These are phyloP conservation scores for Drosophila kikkawai DNA, from an alignment of 1,140 invertebrate genomes.

Conservation along the genomic window DNA sequence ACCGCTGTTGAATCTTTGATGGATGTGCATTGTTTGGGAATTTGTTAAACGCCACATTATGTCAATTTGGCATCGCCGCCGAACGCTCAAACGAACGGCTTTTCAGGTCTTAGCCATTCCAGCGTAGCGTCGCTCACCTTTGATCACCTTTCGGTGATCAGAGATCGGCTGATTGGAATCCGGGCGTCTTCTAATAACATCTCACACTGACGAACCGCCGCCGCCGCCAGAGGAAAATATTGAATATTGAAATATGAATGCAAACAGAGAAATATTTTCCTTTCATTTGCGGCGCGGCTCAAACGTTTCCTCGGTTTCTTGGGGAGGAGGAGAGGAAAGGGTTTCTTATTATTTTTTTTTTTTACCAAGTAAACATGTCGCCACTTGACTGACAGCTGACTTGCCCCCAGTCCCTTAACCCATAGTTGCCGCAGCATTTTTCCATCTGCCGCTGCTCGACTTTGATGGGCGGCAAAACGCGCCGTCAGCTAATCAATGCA, in stretches of 20 bases:
- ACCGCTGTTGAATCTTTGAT: conserved; percentile 30
- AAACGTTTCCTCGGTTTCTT: conserved; percentile 42
- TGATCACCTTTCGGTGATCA: conserved; percentile 41
- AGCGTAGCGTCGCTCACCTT: conserved; percentile 34
- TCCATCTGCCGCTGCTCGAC: conserved; percentile 33
- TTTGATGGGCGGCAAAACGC: conserved; percentile 79
- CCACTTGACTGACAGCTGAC: conserved; percentile 82
- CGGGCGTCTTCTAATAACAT: conserved; percentile 62
- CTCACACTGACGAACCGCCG: conserved; percentile 10
- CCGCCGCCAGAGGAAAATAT: conserved; percentile 61
- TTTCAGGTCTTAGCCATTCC: conserved; percentile 1
- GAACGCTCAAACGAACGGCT: background rate
- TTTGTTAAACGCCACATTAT: conserved; percentile 84
- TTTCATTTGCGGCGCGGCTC: conserved; percentile 46
- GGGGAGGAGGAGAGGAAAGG: conserved; percentile 19
- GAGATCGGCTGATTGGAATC: conserved; percentile 42
- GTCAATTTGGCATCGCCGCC: conserved; percentile 73
- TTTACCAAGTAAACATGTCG: conserved; percentile 75
- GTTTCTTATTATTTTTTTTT: conserved; percentile 38
- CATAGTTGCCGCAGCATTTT: conserved; percentile 12
- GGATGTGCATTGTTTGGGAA: conserved; percentile 64
- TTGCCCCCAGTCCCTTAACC: conserved; percentile 48
- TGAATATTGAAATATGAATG: conserved; percentile 83
- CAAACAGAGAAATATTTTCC: conserved; percentile 68
- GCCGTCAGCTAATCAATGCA: conserved; percentile 83